These are phyloP conservation scores for Heliothis peltigera DNA, from an alignment of 2,888 invertebrate species.

Conservation along the genomic window DNA sequence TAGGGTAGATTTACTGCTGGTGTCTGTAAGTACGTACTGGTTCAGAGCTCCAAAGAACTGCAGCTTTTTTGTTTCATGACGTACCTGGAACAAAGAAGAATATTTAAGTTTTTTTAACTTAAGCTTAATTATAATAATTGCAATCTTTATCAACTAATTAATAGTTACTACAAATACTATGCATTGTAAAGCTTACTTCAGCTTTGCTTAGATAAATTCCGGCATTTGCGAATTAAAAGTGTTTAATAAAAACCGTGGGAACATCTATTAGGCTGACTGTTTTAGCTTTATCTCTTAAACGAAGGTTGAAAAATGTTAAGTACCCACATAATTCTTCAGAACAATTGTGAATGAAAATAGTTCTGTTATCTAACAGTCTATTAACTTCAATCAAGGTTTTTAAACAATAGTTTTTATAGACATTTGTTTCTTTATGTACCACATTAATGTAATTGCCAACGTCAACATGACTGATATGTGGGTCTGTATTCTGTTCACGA, in stretches of 20 bases:
- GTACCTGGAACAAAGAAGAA: slow-evolving; percentile 45
- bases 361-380: slow-evolving; percentile 5
- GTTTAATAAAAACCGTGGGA: slow-evolving; percentile 49
- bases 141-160: neutral
- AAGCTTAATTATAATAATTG: neutral
- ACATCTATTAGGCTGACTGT: slow-evolving; percentile 21
- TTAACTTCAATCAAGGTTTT: slow-evolving; percentile 15
- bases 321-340: slow-evolving; percentile 20
- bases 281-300: slow-evolving; percentile 8
- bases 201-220: slow-evolving; percentile 9
- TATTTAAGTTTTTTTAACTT: neutral
- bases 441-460: slow-evolving; percentile 6
- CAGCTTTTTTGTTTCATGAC: slow-evolving; percentile 2
- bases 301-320: slow-evolving; percentile 23
- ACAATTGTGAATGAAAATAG: slow-evolving; percentile 33
- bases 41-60: too few species aligned
- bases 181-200: slow-evolving; percentile 11
- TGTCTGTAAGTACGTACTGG: too few species aligned
- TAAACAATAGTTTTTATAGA: neutral
- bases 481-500: slow-evolving; percentile 14
- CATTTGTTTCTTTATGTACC: slow-evolving; percentile 8
- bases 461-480: slow-evolving; percentile 11
- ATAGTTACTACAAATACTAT: slow-evolving; percentile 1
- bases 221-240: slow-evolving; percentile 25
- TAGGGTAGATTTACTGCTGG: too few species aligned